Evolutionary conservation across 2,888 invertebrate species (phyloP), one percentile per base, ranked within the genome.

Genomic region (Synanthedon vespiformis): DNA sequence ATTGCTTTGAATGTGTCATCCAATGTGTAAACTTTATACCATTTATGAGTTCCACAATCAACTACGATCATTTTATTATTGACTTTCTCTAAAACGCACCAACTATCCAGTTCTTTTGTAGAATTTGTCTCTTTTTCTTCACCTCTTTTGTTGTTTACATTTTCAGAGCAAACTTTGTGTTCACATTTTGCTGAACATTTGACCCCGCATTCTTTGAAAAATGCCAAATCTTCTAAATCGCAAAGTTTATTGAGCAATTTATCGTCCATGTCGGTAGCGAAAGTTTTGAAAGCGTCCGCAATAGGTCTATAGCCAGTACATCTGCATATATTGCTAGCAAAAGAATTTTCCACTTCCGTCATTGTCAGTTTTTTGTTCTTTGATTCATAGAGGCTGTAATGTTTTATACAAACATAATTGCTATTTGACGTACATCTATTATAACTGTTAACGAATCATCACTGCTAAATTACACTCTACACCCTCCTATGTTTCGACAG

Each of bases 271-370:
- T 92, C 91, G 1, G 70, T 78, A 0, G 93, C 92, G 60, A 93
- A 91, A 1, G 92, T 90, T 73, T 94, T 94, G 74, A 95, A 93
- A 3, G 94, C 91, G 66, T 94, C 94, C 50, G 93, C 80, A 56
- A 95, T 95, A 0, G 94, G 89, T 4, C 94, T 85, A 66, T 94
- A 94, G 1, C 94, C 94, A 0, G 94, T 95, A 63, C 95, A 95
- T 52, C 95, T 88, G 61, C 95, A 95, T 34, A 94, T 91, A 59
- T 94, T 93, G 51, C 93, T 89, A 6, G 93, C 94, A 62, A 94
- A 93, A 0, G 92, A 90, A 63, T 93, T 92, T 71, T 94, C 94
- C 11, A 94, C 86, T 62, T 93, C 91, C 58, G 88, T 79, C 84
- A 89, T 89, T 1, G 90, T 89, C 22, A 92, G 63, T 18, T 82